Evolutionary conservation across 2,888 invertebrate genomes (phyloP).

Genomic region (Phlogophora meticulosa): DNA sequence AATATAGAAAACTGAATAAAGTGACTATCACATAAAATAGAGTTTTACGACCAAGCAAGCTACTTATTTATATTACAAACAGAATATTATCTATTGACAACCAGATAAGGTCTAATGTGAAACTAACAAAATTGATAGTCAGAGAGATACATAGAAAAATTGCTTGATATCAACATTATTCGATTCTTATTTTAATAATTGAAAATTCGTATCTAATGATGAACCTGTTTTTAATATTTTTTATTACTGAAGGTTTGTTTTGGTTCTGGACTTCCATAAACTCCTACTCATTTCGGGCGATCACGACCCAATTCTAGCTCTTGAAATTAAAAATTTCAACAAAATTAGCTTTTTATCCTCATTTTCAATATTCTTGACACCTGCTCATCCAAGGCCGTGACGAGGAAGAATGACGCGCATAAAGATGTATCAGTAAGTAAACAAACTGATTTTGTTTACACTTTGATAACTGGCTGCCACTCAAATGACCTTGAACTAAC

Average conservation of each 20-base stretch:
- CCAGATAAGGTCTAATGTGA: conserved; percentile 40
- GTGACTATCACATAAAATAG: background rate
- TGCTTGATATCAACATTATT: conserved; percentile 1
- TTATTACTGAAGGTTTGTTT: no score
- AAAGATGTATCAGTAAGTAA: conserved; percentile 36
- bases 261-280: no score
- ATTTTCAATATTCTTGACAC: conserved; percentile 18
- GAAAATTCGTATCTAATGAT: background rate
- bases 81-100: conserved; percentile 38
- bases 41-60: conserved; percentile 1
- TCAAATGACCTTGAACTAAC: conserved; percentile 58
- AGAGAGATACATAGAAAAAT: background rate
- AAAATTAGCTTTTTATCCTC: background rate
- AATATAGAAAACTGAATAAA: background rate
- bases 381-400: conserved; percentile 25
- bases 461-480: conserved; percentile 48
- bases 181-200: background rate
- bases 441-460: conserved; percentile 47
- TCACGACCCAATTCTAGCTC: no score
- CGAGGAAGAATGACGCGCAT: conserved; percentile 32
- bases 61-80: conserved; percentile 32
- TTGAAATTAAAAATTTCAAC: background rate
- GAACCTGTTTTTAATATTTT: no score
- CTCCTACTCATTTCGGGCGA: no score
- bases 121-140: conserved; percentile 15